Evolutionary conservation across 1,140 invertebrate genomes (phyloP), one percentile per base, ranked within the genome.

Genomic region (Brachionus asplanchnoidis): DNA sequence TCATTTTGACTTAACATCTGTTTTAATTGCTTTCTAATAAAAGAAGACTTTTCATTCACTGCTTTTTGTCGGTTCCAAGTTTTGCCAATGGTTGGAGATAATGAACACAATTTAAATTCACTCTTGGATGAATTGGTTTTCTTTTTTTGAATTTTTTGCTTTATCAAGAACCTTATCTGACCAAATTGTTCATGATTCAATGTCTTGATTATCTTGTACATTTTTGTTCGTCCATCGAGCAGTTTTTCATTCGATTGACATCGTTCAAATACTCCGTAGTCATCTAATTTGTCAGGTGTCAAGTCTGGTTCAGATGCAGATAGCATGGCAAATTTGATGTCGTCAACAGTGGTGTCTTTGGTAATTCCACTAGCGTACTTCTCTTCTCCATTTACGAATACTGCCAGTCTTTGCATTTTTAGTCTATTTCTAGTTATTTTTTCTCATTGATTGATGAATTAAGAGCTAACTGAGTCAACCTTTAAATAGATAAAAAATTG

Each of bases 261-360:
- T 26, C 14, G 1, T 17, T 82, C 79, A 68, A 82, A 82, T 9
- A 82, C 79, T 28, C 79, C 79, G n/a, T 65, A 82, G 23, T 82
- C 32, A 46, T 82, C 26, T 17, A 82, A 17, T 42, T 65, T 60
- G 36, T 82, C 53, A 12, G 53, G 79, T 28, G 53, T 82, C 46
- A 82, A 82, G 40, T 20, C 32, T 23, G 79, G 42, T 20, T 40
- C 17, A 23, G 79, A 65, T 23, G 65, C 79, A 17, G 53, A 65
- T 17, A 82, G 44, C 79, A 82, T 82, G n/a, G 79, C 79, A 68
- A 65, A 82, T 68, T 82, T 82, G 6, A 82, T 46, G 11, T 82
- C 53, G 23, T 82, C 79, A 0, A 82, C 79, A 68, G 56, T 82
- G 4, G 79, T 82, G 23, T 68, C 53, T 46, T 82, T 82, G 26